Conservation (phyloP, 1,140 invertebrate species). For the Gryon sp. region DNA sequence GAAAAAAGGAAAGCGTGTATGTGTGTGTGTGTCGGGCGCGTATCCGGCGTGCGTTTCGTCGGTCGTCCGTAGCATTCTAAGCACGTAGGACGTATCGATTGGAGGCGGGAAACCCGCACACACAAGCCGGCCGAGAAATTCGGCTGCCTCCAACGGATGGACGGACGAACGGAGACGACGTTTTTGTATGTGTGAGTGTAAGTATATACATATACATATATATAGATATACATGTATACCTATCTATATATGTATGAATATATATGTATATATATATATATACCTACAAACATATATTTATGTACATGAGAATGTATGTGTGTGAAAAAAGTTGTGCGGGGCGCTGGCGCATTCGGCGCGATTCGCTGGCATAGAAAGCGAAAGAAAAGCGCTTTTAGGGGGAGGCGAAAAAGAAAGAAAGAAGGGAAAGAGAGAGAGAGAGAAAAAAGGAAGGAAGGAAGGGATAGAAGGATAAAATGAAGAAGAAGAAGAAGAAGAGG, state of each 20-base stretch:
- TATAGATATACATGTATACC: too few species aligned
- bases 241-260: too few species aligned
- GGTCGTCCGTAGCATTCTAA: conserved; percentile 43
- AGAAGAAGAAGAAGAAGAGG: neutral
- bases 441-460: too few species aligned
- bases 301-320: too few species aligned
- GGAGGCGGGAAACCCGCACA: conserved; percentile 54
- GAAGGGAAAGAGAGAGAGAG: too few species aligned
- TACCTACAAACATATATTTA: too few species aligned
- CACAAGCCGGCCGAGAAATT: conserved; percentile 50
- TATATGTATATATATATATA: too few species aligned
- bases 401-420: too few species aligned
- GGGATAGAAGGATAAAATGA: too few species aligned
- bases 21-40: neutral
- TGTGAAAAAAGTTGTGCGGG: conserved; percentile 32
- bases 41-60: conserved; percentile 46
- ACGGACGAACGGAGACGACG: conserved; percentile 38
- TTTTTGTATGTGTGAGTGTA: conserved; percentile 18
- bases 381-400: neutral
- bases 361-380: neutral
- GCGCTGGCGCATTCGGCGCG: conserved; percentile 6
- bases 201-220: too few species aligned
- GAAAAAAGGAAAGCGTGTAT: neutral
- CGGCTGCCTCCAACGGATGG: too few species aligned
- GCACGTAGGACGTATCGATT: conserved; percentile 61